These are phyloP conservation scores for Palythoa heliodiscus DNA, from an alignment of 92 coral and sea anemone genomes.

Conservation along the genomic window DNA sequence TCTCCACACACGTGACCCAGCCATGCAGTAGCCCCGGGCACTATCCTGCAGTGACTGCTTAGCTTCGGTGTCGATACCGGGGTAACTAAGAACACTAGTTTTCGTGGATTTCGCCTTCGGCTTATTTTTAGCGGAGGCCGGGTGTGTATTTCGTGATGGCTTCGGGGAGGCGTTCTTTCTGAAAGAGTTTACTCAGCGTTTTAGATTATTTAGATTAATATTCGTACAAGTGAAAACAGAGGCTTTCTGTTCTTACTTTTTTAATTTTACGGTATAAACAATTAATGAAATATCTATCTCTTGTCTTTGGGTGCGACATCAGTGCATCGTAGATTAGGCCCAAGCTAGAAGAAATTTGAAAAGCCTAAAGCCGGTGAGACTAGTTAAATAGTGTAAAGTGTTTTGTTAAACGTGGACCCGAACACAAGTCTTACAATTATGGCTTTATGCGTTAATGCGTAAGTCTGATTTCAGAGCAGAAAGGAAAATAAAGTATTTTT, in stretches of 20 bases:
- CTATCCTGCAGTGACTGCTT: neutral
- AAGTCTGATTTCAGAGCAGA: too few species aligned
- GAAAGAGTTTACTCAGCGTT: neutral
- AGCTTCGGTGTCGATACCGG: neutral
- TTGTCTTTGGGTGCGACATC: too few species aligned
- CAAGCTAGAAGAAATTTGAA: too few species aligned
- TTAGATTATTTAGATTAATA: neutral
- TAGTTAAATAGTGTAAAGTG: too few species aligned
- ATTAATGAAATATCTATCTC: too few species aligned
- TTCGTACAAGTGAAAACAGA: neutral
- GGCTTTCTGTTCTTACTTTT: neutral
- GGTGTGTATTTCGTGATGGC: neutral
- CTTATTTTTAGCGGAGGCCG: neutral
- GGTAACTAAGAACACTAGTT: conserved; percentile 28
- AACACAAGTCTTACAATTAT: too few species aligned
- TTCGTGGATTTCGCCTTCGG: neutral
- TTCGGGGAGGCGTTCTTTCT: conserved; percentile 33
- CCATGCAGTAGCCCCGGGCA: neutral
- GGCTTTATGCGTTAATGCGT: too few species aligned
- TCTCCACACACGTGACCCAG: neutral
- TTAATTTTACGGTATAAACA: too few species aligned
- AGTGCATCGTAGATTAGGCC: too few species aligned
- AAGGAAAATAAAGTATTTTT: too few species aligned
- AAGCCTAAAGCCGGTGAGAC: too few species aligned
- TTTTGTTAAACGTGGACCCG: too few species aligned